These are phyloP conservation scores for Petrolisthes cinctipes DNA, from an alignment of 2,888 invertebrate genomes.

Conservation along the genomic window DNA sequence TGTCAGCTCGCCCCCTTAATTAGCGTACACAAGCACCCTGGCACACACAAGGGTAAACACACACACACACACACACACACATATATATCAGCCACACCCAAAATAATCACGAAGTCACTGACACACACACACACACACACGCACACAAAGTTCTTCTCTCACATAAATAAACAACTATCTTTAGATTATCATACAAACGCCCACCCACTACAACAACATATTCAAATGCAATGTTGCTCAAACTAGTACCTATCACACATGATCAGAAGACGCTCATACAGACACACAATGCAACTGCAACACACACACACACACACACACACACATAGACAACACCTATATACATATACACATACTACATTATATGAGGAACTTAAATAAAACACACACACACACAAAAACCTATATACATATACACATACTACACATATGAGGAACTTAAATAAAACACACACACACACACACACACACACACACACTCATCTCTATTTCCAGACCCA, in stretches of 20 bases:
- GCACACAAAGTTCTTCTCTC: not conserved
- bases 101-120: not conserved
- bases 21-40: not conserved
- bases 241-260: too few species aligned
- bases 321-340: not conserved
- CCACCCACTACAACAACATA: not conserved
- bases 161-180: not conserved
- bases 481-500: slow-evolving; percentile 1
- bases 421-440: not conserved
- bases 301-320: not conserved
- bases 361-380: not conserved
- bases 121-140: slow-evolving; percentile 5
- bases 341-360: too few species aligned
- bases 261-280: too few species aligned
- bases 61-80: slow-evolving; percentile 19
- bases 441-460: not conserved
- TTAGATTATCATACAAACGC: not conserved
- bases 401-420: not conserved
- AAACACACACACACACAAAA: not conserved
- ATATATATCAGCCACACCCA: not conserved
- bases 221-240: too few species aligned
- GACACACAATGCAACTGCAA: too few species aligned
- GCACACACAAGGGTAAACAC: slow-evolving; percentile 16
- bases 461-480: slow-evolving; percentile 30
- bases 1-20: not conserved